Percentiles rank a stretch among this genome's conserved stretches.
Conservation (phyloP, 1,140 invertebrate genomes). For the Nephotettix cincticeps region DNA sequence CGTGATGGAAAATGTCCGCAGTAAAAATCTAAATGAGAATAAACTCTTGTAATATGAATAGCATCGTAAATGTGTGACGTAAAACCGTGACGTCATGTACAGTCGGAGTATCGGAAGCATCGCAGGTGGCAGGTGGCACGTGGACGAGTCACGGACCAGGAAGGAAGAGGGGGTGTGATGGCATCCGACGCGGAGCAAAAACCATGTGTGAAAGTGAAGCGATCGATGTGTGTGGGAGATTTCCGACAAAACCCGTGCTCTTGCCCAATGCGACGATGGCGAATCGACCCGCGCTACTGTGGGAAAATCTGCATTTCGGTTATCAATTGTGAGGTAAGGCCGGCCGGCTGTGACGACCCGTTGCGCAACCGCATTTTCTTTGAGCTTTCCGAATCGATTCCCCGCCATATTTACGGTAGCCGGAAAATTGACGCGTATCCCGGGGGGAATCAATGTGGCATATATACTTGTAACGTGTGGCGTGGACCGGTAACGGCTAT, state of each 20-base stretch:
- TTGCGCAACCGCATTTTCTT: constrained; percentile 15
- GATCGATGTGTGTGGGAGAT: constrained; percentile 9
- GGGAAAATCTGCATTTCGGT: constrained; percentile 18
- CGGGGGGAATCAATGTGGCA: background rate
- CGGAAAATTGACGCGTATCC: constrained; percentile 6
- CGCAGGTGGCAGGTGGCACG: background rate
- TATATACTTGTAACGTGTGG: background rate
- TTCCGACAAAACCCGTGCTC: background rate
- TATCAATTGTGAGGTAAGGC: constrained; percentile 20
- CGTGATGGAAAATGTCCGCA: too few species aligned
- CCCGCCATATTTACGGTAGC: background rate
- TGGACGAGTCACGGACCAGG: background rate
- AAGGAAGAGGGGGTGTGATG: background rate
- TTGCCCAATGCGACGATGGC: background rate
- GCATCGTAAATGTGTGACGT: too few species aligned
- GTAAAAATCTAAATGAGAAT: too few species aligned
- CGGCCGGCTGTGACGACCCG: constrained; percentile 1
- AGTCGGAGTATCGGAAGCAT: too few species aligned
- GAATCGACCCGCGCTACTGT: constrained; percentile 5
- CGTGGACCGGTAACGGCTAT: background rate
- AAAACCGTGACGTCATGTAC: too few species aligned
- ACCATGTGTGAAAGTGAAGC: constrained; percentile 3
- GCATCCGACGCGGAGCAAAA: background rate
- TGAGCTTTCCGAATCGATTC: constrained; percentile 14
- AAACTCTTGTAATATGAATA: too few species aligned